Base-by-base conservation (phyloP, 2,113 vertebrate species). In the Ptilonorhynchus violaceus region DNA sequence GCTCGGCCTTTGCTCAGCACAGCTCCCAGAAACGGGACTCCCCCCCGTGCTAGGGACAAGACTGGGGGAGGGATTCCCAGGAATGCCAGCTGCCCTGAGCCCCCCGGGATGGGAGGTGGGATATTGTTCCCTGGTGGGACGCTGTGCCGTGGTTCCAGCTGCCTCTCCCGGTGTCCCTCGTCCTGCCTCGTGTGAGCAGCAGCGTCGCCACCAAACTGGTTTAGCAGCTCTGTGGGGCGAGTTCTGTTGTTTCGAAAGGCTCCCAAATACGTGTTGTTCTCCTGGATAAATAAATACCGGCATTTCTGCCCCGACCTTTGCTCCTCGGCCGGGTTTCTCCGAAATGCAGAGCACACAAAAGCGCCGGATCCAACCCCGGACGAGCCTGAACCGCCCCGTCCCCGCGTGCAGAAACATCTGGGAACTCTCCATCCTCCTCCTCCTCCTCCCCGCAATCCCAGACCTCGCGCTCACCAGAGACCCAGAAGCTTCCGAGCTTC, bases 301-400 rank as follows among this genome's bases (percentile, higher is more conserved):
- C 95, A 66, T 97, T 97, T 96, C 97, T 96, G 53, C 60, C 91
- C 93, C 88, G 97, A 97, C 97, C 97, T 97, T 97, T 97, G 95
- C 92, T 97, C 94, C 62, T 89, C 8, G 70, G 92, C 94, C 79
- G 90, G 84, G 75, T 97, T 97, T 92, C 97, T 97, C 93, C 94
- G 97, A 97, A 97, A 95, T 2, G 92, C 90, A 27, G 96, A 96
- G 97, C 95, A 95, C 30, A 68, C 24, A 7, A 87, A 97, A 84
- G 33, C 11, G 15, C 80, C 41, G 39, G 39, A 60, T 41, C 24
- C 39, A 46, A 56, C 47, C 30, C 52, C 3, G 0, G 18, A 49
- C 70, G 4, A 85, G 77, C 60, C 76, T 7, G 0, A 3, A 1
- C 33, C 31, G 6, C 78, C 33, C 59, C 1, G 0, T 44, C 86